phyloP scores from a whole-genome alignment of 2,797 vertebrate genomes.

The Alca torda region DNA sequence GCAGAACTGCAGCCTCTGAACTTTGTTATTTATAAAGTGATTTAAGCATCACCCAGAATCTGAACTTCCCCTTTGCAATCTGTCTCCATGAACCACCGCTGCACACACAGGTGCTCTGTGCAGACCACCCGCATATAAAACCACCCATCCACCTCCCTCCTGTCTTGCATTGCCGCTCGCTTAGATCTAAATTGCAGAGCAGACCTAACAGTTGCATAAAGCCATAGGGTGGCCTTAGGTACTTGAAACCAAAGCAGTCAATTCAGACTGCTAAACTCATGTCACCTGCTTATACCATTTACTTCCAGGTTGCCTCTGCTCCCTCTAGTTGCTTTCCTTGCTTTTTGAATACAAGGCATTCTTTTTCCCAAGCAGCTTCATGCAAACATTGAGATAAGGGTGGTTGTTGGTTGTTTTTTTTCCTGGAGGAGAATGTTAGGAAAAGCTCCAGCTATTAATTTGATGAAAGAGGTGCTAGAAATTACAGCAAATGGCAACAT shows the following conservation, averaged over 20 bases:
- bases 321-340: not conserved
- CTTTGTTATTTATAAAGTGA: not conserved
- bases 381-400: not conserved
- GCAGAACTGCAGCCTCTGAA: not conserved
- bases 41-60: not conserved
- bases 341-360: not conserved
- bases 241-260: not conserved
- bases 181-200: not conserved
- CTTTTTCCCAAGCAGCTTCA: not conserved
- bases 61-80: not conserved
- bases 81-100: not conserved
- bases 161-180: accelerated
- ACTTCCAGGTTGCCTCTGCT: not conserved
- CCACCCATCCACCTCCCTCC: not conserved
- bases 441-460: constrained; percentile 35
- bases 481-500: constrained; percentile 36
- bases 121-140: not conserved
- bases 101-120: not conserved
- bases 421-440: constrained; percentile 2
- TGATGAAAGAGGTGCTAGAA: constrained; percentile 59
- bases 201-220: not conserved
- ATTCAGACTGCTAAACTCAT: not conserved
- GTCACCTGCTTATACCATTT: not conserved
- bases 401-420: not conserved
- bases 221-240: not conserved